Evolutionary conservation across 2,797 vertebrate species (phyloP), one percentile per base, ranked within the genome.

Genomic region (Natrix natrix): DNA sequence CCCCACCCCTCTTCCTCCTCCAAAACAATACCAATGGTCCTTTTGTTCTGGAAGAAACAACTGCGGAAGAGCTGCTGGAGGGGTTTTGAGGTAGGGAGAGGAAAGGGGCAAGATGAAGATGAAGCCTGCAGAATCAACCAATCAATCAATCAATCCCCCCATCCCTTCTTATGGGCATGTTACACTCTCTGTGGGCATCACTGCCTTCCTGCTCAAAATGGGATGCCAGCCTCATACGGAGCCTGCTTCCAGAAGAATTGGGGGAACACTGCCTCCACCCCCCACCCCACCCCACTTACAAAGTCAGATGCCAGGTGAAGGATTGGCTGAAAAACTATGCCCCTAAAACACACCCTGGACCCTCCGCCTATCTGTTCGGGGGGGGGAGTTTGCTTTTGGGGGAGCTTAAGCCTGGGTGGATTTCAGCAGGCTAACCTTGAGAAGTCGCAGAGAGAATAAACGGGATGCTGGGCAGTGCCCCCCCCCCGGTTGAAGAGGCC

Each of bases 281-380:
- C 26, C 61, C 26, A 26, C 26, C 61, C 24, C 57, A 0, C 5
- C 57, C 60, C 60, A 2, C 14, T 37, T 20, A 74, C 32, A 17
- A 37, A 74, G 17, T 7, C 86, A 8, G 86, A 12, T 0, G 6
- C 26, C 13, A 10, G 69, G n/a, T 8, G 66, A 69, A 69, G 66
- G 8, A 32, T 7, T 32, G n/a, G 66, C 66, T 32, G n/a, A 32
- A 8, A 74, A 74, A 3, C 16, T 0, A 0, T 3, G 1, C 66
- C 69, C 69, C 69, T 20, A 1, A 8, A 17, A 17, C 6, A 3
- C n/a, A 17, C 13, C 66, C 66, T 32, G 2, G n/a, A 7, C 5
- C 2, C 5, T 7, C 63, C 13, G 0, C 12, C 0, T 32, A 0
- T 32, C 5, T 69, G 14, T 32, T 8, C 7, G 7, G n/a, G 63